Base-by-base conservation (phyloP, 2,888 invertebrate genomes). In the Silvanus unidentatus region DNA sequence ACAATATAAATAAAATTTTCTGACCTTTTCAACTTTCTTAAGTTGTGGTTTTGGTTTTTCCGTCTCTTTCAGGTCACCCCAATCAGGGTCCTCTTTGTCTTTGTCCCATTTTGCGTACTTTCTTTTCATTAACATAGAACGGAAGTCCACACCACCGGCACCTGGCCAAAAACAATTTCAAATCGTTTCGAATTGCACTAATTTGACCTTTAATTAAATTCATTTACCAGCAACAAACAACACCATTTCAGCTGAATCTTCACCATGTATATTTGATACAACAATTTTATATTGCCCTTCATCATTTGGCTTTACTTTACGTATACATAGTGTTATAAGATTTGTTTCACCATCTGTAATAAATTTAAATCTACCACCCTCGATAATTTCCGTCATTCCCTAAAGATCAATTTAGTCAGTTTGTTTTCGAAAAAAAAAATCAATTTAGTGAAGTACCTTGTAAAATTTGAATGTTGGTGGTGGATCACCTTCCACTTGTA, bases 81-180 rank as follows among this genome's bases (percentile, higher is more conserved):
- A 94, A 70, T 96, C 91, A 28, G 88, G 88, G 62, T 95, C 94
- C 42, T 86, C 88, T 59, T 96, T 88, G 57, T 93, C 88, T 71
- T 86, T 84, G 49, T 80, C 89, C 93, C 93, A 94, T 79, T 92
- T 90, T 63, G 88, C 88, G 72, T 94, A 94, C 75, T 91, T 92
- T 65, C 93, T 85, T 78, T 94, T 96, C 75, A 95, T 96, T 62
- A 99, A 79, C 88, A 98, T 88, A 52, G 95, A 86, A 75, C 99
- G 86, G 88, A 98, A 99, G 76, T 99, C 99, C 88, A 98, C 90
- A 57, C 95, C 95, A 75, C 94, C 94, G 53, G 96, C 85, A 77
- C 95, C 97, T 22, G 22, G 22, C 22, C 22, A 22, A 22, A 22
- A 22, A 22, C 22, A 22, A 22, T 22, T 8, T 3, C 22, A 22